Percentiles rank a stretch among this genome's conserved stretches.
Conservation (phyloP, 2,888 invertebrate species). For the Cryptus armator region DNA sequence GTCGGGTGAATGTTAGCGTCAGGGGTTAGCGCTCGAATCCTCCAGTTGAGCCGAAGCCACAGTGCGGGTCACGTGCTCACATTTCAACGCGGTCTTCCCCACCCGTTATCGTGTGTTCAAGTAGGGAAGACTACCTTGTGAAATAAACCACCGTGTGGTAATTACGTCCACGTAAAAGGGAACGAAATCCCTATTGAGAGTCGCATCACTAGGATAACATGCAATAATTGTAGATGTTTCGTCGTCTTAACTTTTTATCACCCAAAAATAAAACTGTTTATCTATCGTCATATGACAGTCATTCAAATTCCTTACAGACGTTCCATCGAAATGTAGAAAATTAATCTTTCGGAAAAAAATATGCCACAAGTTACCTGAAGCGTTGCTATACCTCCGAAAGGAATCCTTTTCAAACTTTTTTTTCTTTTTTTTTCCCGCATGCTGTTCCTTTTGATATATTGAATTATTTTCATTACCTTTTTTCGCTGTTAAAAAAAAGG, state of each 20-base stretch:
- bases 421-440: conserved; percentile 46
- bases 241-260: too few species aligned
- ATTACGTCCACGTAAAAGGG: too few species aligned
- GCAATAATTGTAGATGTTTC: too few species aligned
- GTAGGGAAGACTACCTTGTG: too few species aligned
- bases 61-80: conserved; percentile 46
- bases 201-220: too few species aligned
- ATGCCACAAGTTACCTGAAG: too few species aligned
- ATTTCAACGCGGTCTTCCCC: conserved; percentile 49
- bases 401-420: background rate
- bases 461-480: conserved; percentile 31
- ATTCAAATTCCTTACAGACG: too few species aligned
- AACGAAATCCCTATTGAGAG: too few species aligned
- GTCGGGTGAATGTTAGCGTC: conserved; percentile 34
- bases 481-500: background rate
- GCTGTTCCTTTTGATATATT: conserved; percentile 21
- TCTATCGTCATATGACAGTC: background rate
- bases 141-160: too few species aligned
- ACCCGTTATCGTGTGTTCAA: background rate
- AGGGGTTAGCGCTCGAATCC: conserved; percentile 36
- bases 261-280: too few species aligned
- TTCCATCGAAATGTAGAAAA: background rate
- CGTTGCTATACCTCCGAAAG: background rate
- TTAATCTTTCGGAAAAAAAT: too few species aligned
- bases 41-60: conserved; percentile 52